A percentile compares a stretch with the other conserved stretches of the same genome.
These are phyloP conservation scores for Amblyjoppa proteus DNA, from an alignment of 2,888 invertebrate genomes.

Conservation along the genomic window DNA sequence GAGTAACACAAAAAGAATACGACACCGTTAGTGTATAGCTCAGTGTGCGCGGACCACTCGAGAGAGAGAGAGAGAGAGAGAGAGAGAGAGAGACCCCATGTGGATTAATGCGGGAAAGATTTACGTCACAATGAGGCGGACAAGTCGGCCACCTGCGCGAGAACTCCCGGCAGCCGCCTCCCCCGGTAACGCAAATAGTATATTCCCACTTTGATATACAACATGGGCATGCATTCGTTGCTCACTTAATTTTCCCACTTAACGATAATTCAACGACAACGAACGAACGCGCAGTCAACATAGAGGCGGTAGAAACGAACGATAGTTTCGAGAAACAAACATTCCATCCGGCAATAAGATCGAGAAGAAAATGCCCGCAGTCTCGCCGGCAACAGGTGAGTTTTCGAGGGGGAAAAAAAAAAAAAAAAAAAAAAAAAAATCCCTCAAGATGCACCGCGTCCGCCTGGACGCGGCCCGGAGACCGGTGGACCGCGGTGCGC, in stretches of 20 bases:
- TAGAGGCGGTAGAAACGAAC: background rate
- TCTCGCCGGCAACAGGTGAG: slow-evolving; percentile 24
- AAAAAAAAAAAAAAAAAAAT: slow-evolving; percentile 8
- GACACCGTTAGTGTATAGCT: slow-evolving; percentile 50
- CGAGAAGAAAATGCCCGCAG: background rate
- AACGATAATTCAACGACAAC: background rate
- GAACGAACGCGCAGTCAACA: background rate
- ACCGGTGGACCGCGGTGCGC: slow-evolving; percentile 53
- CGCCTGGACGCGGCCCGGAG: background rate
- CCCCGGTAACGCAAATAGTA: slow-evolving; percentile 61
- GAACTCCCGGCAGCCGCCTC: slow-evolving; percentile 51
- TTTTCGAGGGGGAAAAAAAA: slow-evolving; percentile 28
- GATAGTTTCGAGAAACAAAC: background rate
- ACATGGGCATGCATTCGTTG: too few species aligned
- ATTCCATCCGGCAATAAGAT: background rate
- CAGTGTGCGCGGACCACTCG: slow-evolving; percentile 41
- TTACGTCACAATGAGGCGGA: slow-evolving; percentile 71
- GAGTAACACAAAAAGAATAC: slow-evolving; percentile 47
- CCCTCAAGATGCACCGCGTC: background rate
- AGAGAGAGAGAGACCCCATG: slow-evolving; percentile 67
- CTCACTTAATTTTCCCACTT: too few species aligned
- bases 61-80: slow-evolving; percentile 60
- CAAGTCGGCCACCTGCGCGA: slow-evolving; percentile 69
- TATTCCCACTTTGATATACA: slow-evolving; percentile 10
- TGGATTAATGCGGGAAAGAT: slow-evolving; percentile 70